Conservation (phyloP, 2,888 invertebrate species). For the Cyclophora punctaria region DNA sequence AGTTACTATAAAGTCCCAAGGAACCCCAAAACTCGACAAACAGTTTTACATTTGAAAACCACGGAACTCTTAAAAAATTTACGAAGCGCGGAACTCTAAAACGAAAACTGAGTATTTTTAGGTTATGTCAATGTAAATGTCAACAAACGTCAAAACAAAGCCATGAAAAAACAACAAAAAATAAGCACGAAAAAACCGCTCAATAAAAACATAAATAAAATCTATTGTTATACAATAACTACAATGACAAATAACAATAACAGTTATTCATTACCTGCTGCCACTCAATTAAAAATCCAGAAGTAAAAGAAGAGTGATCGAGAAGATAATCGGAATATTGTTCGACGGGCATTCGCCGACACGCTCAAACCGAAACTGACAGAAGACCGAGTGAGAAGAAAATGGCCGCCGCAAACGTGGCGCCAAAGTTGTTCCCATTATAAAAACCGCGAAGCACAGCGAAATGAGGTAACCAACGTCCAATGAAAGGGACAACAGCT, state of each 20-base stretch:
- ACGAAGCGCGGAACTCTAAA: too few species aligned
- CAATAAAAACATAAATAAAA: too few species aligned
- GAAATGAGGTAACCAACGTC: neutral
- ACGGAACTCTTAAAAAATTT: too few species aligned
- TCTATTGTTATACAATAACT: constrained; percentile 5
- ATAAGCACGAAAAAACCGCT: too few species aligned
- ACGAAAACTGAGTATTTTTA: too few species aligned
- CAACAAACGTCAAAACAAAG: too few species aligned
- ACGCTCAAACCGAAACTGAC: constrained; percentile 52
- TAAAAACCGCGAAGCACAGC: constrained; percentile 21
- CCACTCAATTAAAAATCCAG: constrained; percentile 36
- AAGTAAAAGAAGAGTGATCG: constrained; percentile 49
- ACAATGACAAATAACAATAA: neutral
- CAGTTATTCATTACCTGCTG: constrained; percentile 28
- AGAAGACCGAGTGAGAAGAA: constrained; percentile 65
- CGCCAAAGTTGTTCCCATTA: constrained; percentile 29
- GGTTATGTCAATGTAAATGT: too few species aligned
- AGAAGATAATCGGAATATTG: constrained; percentile 42
- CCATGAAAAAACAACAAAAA: too few species aligned
- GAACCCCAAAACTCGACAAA: too few species aligned
- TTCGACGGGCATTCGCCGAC: constrained; percentile 41
- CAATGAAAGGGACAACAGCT: neutral
- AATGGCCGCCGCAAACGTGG: constrained; percentile 52
- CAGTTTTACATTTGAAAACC: too few species aligned
- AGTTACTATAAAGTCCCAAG: too few species aligned